Percentiles rank a stretch among this genome's conserved stretches.
phyloP scores from a whole-genome alignment of 1,140 invertebrate genomes.

The Euura lappo region DNA sequence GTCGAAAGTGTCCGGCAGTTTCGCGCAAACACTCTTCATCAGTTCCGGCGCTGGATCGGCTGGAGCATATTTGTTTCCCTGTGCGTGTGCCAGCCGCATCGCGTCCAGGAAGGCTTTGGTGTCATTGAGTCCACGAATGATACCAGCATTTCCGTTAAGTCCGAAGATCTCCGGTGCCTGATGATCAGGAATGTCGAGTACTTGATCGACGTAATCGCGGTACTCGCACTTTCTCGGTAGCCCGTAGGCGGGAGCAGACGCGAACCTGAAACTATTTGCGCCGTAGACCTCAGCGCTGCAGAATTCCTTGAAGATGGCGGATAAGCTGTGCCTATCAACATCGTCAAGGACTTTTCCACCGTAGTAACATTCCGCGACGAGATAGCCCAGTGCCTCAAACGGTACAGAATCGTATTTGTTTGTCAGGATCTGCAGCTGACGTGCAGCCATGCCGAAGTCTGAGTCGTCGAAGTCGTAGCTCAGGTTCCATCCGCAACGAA shows the following conservation, averaged over 20 bases:
- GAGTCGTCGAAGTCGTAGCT: constrained; percentile 76
- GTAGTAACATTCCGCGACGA: constrained; percentile 76
- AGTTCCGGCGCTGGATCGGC: constrained; percentile 29
- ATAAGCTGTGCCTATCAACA: constrained; percentile 67
- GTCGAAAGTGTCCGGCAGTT: constrained; percentile 62
- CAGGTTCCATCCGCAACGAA: constrained; percentile 73
- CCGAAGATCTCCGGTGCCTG: constrained; percentile 67
- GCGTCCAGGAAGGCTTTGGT: constrained; percentile 63
- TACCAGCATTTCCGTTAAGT: constrained; percentile 69
- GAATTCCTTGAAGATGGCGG: constrained; percentile 64
- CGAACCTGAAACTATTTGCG: constrained; percentile 38
- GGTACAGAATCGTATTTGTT: constrained; percentile 58
- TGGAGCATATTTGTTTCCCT: constrained; percentile 18
- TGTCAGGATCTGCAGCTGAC: constrained; percentile 65
- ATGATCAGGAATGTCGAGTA: constrained; percentile 53
- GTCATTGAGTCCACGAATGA: constrained; percentile 53
- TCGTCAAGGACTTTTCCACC: constrained; percentile 74
- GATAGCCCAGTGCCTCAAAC: constrained; percentile 67
- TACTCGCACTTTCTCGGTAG: constrained; percentile 71
- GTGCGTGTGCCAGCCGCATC: constrained; percentile 21
- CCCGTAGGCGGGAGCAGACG: constrained; percentile 60
- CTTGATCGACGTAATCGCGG: constrained; percentile 70
- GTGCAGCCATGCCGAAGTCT: constrained; percentile 71
- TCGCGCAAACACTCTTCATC: constrained; percentile 60
- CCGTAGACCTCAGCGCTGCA: constrained; percentile 57